These are phyloP conservation scores for Bombus huntii DNA, from an alignment of 1,140 invertebrate species.

Conservation along the genomic window DNA sequence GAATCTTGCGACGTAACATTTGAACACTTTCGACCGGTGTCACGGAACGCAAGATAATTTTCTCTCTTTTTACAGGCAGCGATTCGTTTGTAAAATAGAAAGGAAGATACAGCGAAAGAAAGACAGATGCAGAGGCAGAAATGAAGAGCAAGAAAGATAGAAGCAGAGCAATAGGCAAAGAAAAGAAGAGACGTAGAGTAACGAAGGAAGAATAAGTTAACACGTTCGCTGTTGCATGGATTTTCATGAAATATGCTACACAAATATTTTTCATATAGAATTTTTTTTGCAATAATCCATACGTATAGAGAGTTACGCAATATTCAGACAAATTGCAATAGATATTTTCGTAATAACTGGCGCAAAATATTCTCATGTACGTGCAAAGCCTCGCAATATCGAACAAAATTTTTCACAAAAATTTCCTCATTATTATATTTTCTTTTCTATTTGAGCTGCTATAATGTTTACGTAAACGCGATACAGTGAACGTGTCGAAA, in stretches of 20 bases:
- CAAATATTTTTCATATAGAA: too few relatives aligned
- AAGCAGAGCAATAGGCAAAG: conserved; percentile 2
- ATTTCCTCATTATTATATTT: too few relatives aligned
- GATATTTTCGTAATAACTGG: background rate
- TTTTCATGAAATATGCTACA: background rate
- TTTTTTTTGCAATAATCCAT: too few relatives aligned
- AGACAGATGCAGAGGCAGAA: background rate
- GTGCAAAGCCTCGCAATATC: too few relatives aligned
- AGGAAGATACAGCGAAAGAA: background rate
- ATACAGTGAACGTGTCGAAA: background rate
- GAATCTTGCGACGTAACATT: background rate
- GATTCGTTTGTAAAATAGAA: background rate
- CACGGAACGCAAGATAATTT: background rate
- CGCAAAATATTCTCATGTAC: too few relatives aligned
- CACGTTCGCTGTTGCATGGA: background rate
- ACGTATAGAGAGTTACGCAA: too few relatives aligned
- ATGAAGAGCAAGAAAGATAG: background rate
- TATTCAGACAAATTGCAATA: too few relatives aligned
- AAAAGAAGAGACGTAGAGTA: background rate
- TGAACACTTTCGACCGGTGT: background rate
- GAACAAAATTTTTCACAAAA: too few relatives aligned
- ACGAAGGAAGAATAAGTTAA: background rate
- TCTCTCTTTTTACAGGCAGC: background rate
- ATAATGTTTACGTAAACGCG: background rate
- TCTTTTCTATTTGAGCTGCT: background rate